Evolutionary conservation across 35 echinoderm and acorn worm species (phyloP), one percentile per base, ranked within the genome.

Genomic region (Amphiura filiformis): DNA sequence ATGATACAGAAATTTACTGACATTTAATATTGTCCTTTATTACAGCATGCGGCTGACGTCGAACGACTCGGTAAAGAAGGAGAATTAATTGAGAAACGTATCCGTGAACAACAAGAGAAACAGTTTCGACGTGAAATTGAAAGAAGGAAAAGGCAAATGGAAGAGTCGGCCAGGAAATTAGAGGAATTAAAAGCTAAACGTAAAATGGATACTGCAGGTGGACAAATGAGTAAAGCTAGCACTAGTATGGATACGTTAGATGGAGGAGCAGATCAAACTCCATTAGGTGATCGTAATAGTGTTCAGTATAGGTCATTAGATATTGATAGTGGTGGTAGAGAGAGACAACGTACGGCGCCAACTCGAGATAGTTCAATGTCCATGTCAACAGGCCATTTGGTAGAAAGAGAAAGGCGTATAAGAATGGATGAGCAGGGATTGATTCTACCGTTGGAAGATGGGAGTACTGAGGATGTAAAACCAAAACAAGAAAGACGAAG

Each of bases 1-100:
- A 17, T 9, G 41, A 9, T 47, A 4, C 17, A 47, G 17, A 47
- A 47, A 47, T 47, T 47, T 47, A 47, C 41, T 47, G 17, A 9
- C 41, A 17, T 47, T 17, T 47, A 47, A 47, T 47, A 47, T 70
- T 70, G 61, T 70, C 61, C 26, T 15, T 13, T 70, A 26, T 11
- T 37, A 38, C 31, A 22, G 1, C 79, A 81, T 38, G 36, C 79
- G 34, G 88, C 88, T 84, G 95, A 99, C 41, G 96, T 90, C 3
- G 96, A 94, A 34, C 93, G 93, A 35, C 81, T 99, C 18, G 91
- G 96, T 34, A 76, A 90, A 65, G 96, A 99, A 56, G 96, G 96
- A 49, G 96, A 99, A 77, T 65, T 94, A 12, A 99, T 99, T 76
- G 96, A 99, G 85, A 88, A 90, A 85, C 84, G 87, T 13, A 99